These are phyloP conservation scores for Chalcis sispes DNA, from an alignment of 2,888 invertebrate genomes.

Conservation along the genomic window DNA sequence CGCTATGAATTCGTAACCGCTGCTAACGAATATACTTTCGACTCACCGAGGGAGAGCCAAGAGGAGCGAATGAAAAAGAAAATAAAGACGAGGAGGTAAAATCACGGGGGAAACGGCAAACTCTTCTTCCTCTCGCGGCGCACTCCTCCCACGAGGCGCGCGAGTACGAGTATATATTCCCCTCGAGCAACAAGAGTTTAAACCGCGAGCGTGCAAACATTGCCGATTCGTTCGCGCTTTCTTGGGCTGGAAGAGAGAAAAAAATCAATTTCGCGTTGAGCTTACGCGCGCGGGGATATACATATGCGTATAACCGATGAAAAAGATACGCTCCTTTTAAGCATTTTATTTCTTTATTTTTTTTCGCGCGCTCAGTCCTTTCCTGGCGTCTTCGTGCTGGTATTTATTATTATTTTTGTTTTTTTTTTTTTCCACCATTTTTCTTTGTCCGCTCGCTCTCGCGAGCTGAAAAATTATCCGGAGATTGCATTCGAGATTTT, in stretches of 20 bases:
- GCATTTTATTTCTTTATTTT: too few species aligned
- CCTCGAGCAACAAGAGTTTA: background rate
- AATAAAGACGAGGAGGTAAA: background rate
- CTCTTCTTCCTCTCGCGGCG: background rate
- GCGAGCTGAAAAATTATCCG: too few species aligned
- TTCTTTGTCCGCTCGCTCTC: too few species aligned
- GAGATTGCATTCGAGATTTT: too few species aligned
- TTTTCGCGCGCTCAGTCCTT: too few species aligned
- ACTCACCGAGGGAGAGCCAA: background rate
- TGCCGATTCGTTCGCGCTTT: slow-evolving; percentile 15
- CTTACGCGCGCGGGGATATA: too few species aligned
- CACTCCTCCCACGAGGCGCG: slow-evolving; percentile 23
- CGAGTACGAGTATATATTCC: background rate
- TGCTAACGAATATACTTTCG: background rate
- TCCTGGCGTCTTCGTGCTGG: too few species aligned
- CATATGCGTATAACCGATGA: too few species aligned
- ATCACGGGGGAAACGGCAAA: background rate
- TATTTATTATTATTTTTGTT: too few species aligned
- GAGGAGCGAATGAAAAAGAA: background rate
- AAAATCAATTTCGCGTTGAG: slow-evolving; percentile 23
- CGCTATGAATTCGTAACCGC: slow-evolving; percentile 31
- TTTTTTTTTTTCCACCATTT: too few species aligned
- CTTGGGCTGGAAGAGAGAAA: background rate
- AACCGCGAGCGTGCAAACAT: slow-evolving; percentile 23
- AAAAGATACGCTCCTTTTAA: background rate